Percentiles rank a stretch among this genome's conserved stretches.
Conservation (phyloP, 2,113 vertebrate genomes). For the Xyliphius kryptos region DNA sequence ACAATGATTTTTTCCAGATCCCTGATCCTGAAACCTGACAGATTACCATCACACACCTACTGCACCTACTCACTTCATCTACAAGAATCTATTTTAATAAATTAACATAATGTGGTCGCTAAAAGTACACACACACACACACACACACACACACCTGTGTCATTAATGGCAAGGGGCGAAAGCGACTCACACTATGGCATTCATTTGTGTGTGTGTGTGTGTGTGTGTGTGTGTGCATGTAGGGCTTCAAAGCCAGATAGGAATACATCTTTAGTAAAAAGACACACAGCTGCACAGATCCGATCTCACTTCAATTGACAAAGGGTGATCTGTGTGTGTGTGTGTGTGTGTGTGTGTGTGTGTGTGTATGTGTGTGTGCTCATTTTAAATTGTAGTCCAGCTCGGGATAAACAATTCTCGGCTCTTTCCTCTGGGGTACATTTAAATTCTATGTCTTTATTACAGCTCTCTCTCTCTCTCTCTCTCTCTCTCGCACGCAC, state of each 20-base stretch:
- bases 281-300: constrained; percentile 33
- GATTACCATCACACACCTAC: constrained; percentile 1
- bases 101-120: constrained; percentile 31
- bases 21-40: not conserved
- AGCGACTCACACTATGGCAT: constrained; percentile 29
- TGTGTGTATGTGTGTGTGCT: not conserved
- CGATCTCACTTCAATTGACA: constrained; percentile 40
- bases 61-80: constrained; percentile 9
- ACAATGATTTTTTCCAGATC: not conserved
- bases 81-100: constrained; percentile 36
- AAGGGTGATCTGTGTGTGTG: constrained; percentile 27
- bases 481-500: no score
- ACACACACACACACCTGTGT: constrained; percentile 31
- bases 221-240: constrained; percentile 33
- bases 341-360: constrained; percentile 15
- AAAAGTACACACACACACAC: constrained; percentile 18
- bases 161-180: constrained; percentile 9
- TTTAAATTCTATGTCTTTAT: constrained; percentile 37
- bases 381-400: constrained; percentile 32
- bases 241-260: constrained; percentile 37
- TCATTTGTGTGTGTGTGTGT: constrained; percentile 32
- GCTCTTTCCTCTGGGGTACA: constrained; percentile 33
- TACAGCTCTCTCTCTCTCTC: constrained; percentile 3
- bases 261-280: constrained; percentile 41
- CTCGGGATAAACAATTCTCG: constrained; percentile 37